phyloP scores from a whole-genome alignment of 1,140 invertebrate species.

The Papilio glaucus region DNA sequence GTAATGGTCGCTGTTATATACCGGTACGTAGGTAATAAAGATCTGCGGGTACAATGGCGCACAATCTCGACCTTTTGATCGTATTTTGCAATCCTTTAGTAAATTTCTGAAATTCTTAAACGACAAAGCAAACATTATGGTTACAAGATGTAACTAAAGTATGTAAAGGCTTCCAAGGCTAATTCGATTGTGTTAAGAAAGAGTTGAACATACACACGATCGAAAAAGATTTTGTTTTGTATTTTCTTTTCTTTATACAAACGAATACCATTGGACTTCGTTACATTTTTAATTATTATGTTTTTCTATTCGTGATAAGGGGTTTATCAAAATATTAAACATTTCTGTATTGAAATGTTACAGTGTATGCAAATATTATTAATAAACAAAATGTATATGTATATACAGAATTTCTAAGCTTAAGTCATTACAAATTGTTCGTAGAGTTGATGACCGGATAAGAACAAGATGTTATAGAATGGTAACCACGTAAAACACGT shows the following conservation, averaged over 20 bases:
- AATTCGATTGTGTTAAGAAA: slow-evolving; percentile 41
- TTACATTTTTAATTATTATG: background rate
- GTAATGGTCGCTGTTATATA: slow-evolving; percentile 2
- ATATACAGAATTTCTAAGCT: background rate
- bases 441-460: background rate
- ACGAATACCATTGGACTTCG: background rate
- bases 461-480: background rate
- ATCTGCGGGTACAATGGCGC: slow-evolving; percentile 23
- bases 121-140: slow-evolving; percentile 45
- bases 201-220: slow-evolving; percentile 25
- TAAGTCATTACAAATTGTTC: background rate
- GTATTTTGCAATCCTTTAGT: slow-evolving; percentile 37
- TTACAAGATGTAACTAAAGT: slow-evolving; percentile 43
- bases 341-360: background rate
- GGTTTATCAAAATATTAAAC: background rate
- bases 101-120: slow-evolving; percentile 43
- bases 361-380: background rate
- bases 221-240: background rate
- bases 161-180: slow-evolving; percentile 42
- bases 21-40: slow-evolving; percentile 28
- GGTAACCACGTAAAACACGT: no score
- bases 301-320: background rate
- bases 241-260: background rate
- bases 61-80: slow-evolving; percentile 30
- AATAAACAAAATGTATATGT: background rate